Percentiles rank a stretch among this genome's conserved stretches.
These are phyloP conservation scores for Forbesichthys agassizii DNA, from an alignment of 2,113 vertebrate genomes.

Conservation along the genomic window DNA sequence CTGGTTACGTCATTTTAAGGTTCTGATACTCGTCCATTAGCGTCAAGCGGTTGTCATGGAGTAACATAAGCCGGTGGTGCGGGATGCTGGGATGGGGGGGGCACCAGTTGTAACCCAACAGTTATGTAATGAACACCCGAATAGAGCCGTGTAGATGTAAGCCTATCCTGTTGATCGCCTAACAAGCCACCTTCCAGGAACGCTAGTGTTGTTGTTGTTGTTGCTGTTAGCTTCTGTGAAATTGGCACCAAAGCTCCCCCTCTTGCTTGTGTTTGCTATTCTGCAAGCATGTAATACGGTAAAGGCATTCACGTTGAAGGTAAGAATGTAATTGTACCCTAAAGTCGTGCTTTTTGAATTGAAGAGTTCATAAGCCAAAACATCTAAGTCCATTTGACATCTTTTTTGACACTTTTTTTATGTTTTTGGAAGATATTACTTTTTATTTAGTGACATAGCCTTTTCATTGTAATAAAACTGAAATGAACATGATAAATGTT, in stretches of 20 bases:
- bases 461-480: too few species aligned
- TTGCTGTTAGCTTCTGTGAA: not conserved
- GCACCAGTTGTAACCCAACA: slow-evolving; percentile 20
- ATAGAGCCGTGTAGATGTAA: not conserved
- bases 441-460: too few species aligned
- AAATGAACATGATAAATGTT: too few species aligned
- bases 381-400: too few species aligned
- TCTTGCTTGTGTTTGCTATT: not conserved
- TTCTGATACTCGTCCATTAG: slow-evolving; percentile 49
- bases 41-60: slow-evolving; percentile 6
- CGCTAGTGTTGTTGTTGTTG: not conserved
- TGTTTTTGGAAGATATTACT: too few species aligned
- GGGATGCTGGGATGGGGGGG: not conserved
- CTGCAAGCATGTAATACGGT: not conserved
- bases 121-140: slow-evolving; percentile 21
- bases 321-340: too few species aligned
- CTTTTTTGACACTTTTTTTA: too few species aligned
- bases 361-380: too few species aligned
- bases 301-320: not conserved
- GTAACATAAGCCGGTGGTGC: slow-evolving; percentile 16
- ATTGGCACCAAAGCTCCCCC: not conserved
- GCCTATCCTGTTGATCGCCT: not conserved
- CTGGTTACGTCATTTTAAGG: slow-evolving; percentile 42
- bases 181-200: not conserved
- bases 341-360: too few species aligned